Percentiles rank a stretch among this genome's conserved stretches.
Evolutionary conservation across 2,888 invertebrate species (phyloP).

Genomic region (Cheilosia variabilis): DNA sequence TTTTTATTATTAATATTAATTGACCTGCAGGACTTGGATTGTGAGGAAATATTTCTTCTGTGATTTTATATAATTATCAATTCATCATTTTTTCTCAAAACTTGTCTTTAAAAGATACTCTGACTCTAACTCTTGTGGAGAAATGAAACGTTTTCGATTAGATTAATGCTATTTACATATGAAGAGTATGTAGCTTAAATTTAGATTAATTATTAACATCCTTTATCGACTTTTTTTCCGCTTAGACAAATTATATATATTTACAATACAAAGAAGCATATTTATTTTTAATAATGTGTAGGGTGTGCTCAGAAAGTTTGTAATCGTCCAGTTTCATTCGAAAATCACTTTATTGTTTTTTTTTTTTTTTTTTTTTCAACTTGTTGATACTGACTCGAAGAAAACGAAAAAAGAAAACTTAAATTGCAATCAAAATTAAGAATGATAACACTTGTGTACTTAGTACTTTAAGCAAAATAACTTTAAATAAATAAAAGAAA

Average conservation of each 20-base stretch:
- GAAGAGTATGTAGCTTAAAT: constrained; percentile 33
- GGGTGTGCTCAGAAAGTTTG: constrained; percentile 31
- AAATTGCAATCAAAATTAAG: constrained; percentile 16
- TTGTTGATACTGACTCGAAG: constrained; percentile 3
- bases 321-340: constrained; percentile 58
- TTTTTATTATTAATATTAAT: constrained; percentile 27
- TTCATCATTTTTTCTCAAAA: constrained; percentile 24
- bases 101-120: constrained; percentile 28
- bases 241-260: constrained; percentile 60
- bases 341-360: constrained; percentile 15
- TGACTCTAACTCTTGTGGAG: constrained; percentile 48
- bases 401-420: neutral
- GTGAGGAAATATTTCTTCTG: constrained; percentile 70
- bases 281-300: constrained; percentile 51
- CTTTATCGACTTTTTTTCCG: neutral
- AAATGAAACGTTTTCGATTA: constrained; percentile 19
- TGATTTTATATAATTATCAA: constrained; percentile 64
- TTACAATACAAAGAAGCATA: constrained; percentile 57
- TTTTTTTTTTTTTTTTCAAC: constrained; percentile 8
- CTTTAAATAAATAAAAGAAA: neutral
- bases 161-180: constrained; percentile 38
- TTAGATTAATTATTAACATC: constrained; percentile 34
- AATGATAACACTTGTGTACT: constrained; percentile 36
- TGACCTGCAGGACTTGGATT: constrained; percentile 40
- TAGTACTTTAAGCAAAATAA: constrained; percentile 27